Evolutionary conservation across 2,113 vertebrate genomes (phyloP).

Genomic region (Halichoerus grypus): DNA sequence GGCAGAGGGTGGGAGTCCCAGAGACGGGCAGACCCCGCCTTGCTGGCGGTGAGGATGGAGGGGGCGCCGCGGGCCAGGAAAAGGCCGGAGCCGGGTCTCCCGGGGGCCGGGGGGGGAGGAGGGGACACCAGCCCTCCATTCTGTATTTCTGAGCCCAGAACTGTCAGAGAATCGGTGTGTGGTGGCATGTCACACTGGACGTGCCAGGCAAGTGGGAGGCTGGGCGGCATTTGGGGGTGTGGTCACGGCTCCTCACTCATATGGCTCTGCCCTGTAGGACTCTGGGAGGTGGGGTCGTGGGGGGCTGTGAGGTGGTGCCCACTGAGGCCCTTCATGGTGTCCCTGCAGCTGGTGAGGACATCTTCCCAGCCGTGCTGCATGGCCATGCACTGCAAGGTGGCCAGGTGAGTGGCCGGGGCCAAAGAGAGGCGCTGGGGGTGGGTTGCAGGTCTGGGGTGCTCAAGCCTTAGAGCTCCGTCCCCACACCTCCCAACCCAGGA

Average conservation of each 20-base stretch:
- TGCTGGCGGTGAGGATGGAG: background rate
- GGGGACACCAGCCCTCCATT: too few species aligned
- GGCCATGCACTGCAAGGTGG: constrained; percentile 77
- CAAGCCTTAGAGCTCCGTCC: rapidly evolving
- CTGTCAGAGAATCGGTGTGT: too few species aligned
- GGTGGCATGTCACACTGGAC: background rate
- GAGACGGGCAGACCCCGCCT: rapidly evolving
- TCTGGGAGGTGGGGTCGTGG: constrained; percentile 84
- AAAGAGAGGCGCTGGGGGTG: background rate
- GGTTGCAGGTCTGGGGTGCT: rapidly evolving
- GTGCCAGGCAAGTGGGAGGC: too few species aligned
- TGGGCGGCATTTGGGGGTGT: too few species aligned
- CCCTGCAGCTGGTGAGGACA: constrained; percentile 79
- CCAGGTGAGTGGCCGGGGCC: constrained; percentile 72
- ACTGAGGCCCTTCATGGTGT: constrained; percentile 90
- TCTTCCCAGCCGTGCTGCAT: constrained; percentile 79
- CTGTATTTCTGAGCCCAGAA: background rate
- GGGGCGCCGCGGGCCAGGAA: rapidly evolving
- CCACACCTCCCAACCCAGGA: background rate
- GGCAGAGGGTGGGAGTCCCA: background rate
- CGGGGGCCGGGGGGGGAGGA: background rate
- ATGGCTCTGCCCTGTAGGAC: constrained; percentile 73
- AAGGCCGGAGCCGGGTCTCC: too few species aligned
- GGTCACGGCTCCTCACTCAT: too few species aligned
- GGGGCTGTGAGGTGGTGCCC: constrained; percentile 85